These are phyloP conservation scores for Delichon dasypus DNA, from an alignment of 2,797 vertebrate genomes.

Conservation along the genomic window DNA sequence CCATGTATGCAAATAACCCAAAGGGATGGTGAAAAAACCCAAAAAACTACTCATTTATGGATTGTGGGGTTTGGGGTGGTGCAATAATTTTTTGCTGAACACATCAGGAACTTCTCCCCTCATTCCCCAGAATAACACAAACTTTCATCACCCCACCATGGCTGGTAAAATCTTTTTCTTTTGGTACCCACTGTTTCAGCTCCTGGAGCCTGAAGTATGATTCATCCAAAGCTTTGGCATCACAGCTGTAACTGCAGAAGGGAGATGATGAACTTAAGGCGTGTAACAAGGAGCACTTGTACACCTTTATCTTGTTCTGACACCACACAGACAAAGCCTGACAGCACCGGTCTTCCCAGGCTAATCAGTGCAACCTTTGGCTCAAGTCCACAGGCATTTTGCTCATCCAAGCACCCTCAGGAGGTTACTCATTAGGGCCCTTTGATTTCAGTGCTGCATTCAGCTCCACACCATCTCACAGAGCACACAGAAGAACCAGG, in stretches of 20 bases:
- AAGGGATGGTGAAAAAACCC: not conserved
- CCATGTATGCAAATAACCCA: not conserved
- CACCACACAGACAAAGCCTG: not conserved
- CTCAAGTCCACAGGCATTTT: not conserved
- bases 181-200: not conserved
- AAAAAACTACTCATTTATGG: not conserved
- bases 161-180: not conserved
- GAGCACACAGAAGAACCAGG: not conserved
- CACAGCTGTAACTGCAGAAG: not conserved
- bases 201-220: not conserved
- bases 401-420: not conserved
- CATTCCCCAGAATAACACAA: not conserved
- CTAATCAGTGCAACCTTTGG: conserved; percentile 9
- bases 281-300: not conserved
- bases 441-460: not conserved
- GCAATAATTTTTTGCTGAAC: not conserved
- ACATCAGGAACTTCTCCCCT: not conserved
- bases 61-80: not conserved
- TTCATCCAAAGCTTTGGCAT: not conserved
- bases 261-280: not conserved
- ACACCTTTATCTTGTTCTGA: conserved; percentile 13
- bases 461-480: not conserved
- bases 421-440: not conserved
- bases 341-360: not conserved
- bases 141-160: fast-evolving